Base-by-base conservation (phyloP, 2,888 invertebrate genomes). In the Eustalomyia histrio region DNA sequence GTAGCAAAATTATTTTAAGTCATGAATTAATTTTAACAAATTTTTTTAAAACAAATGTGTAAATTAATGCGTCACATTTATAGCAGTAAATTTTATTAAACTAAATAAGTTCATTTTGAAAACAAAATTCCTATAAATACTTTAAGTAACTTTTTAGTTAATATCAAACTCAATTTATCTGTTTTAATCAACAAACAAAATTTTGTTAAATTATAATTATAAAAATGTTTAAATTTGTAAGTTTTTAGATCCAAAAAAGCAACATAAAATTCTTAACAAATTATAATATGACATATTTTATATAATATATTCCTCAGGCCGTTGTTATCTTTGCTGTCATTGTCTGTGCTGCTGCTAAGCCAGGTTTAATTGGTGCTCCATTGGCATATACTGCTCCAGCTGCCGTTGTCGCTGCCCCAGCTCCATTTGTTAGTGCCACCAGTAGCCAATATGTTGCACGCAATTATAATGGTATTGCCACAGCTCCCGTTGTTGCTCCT, bases 171-270 rank as follows among this genome's bases (percentile, higher is more conserved):
- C 60, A 72, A 80, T 76, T 47, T 52, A 82, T 78, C 53, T 76
- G 21, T 79, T 53, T 29, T 76, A 50, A 64, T 47, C 82, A 79
- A 69, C 79, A 82, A 69, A 16, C 63, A 63, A 71, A 76, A 52
- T 35, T 60, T 69, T 67, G 71, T 53, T 74, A 78, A n/a, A n/a
- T n/a, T n/a, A n/a, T n/a, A n/a, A n/a, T n/a, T n/a, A n/a, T n/a
- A n/a, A 85, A 82, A 57, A 87, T 86, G 86, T 86, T 85, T 83
- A 87, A 87, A 86, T 85, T 61, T 76, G 86, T 85, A 83, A 86
- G 86, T 68, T 47, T 35, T 12, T 14, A 33, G 29, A 35, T 21
- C 7, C 17, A 24, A 53, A 33, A 65, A 18, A 18, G 9, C n/a
- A n/a, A 50, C 10, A n/a, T 47, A 57, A 10, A n/a, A n/a, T 57